These are phyloP conservation scores for Hipparchia sbordonii DNA, from an alignment of 2,888 invertebrate genomes.

Conservation along the genomic window DNA sequence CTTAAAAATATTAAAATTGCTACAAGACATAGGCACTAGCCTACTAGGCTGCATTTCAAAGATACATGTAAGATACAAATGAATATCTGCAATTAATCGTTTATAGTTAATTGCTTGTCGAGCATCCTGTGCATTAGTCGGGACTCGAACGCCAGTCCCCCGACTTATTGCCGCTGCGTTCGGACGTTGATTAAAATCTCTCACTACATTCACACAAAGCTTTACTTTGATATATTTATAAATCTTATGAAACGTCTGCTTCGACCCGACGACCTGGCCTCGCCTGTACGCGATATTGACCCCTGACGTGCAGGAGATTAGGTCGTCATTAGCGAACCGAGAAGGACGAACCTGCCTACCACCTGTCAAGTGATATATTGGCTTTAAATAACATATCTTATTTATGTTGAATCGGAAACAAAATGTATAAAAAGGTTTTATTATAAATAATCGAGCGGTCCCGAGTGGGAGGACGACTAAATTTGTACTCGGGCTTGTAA, in stretches of 20 bases:
- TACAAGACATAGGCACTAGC: background rate
- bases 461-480: constrained; percentile 78
- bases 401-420: constrained; percentile 83
- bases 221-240: constrained; percentile 80
- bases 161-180: constrained; percentile 53
- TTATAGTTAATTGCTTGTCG: constrained; percentile 19
- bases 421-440: constrained; percentile 79
- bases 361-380: constrained; percentile 83
- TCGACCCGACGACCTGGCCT: constrained; percentile 56
- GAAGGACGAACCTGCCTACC: constrained; percentile 64
- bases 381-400: constrained; percentile 83
- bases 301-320: constrained; percentile 47
- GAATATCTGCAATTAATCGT: constrained; percentile 19
- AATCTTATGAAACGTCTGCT: constrained; percentile 74
- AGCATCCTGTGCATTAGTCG: constrained; percentile 54
- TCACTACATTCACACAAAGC: constrained; percentile 77
- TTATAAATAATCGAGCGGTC: constrained; percentile 72
- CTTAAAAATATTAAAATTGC: background rate
- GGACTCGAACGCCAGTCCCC: constrained; percentile 55
- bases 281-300: constrained; percentile 46
- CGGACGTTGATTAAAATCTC: constrained; percentile 81
- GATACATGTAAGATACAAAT: constrained; percentile 9
- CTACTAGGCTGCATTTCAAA: background rate
- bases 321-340: constrained; percentile 52
- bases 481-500: constrained; percentile 75